Evolutionary conservation across 2,888 invertebrate genomes (phyloP).

Genomic region (Oscheius myriophilus): DNA sequence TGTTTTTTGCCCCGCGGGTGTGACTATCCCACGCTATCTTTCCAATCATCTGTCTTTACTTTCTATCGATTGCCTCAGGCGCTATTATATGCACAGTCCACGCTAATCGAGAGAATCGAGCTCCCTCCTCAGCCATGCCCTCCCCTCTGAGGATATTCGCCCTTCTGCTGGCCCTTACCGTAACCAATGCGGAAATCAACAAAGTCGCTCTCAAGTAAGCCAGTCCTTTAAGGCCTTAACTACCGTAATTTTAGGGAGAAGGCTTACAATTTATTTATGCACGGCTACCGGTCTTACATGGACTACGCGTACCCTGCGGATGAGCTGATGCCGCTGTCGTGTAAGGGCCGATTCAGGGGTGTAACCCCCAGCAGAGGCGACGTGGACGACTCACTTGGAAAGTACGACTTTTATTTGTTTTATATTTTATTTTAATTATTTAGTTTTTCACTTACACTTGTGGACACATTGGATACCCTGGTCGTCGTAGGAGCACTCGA

Average conservation of each 20-base stretch:
- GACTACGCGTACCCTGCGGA: conserved; percentile 94
- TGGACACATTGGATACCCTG: conserved; percentile 91
- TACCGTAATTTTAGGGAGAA: conserved; percentile 71
- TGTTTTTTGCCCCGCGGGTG: not conserved
- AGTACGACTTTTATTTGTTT: conserved; percentile 79
- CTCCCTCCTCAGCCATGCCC: not conserved
- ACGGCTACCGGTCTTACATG: conserved; percentile 95
- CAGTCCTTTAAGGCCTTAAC: not conserved
- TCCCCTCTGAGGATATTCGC: not conserved
- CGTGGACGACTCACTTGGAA: conserved; percentile 94
- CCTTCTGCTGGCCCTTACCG: conserved; percentile 5
- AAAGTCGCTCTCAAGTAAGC: conserved; percentile 30
- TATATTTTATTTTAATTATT: conserved; percentile 7
- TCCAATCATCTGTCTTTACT: not conserved
- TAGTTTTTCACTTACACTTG: conserved; percentile 93
- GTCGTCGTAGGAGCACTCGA: conserved; percentile 88
- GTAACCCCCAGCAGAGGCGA: conserved; percentile 90
- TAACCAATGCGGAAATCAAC: conserved; percentile 18
- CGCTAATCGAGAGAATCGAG: not conserved
- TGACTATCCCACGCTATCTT: not conserved
- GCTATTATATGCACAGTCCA: not conserved
- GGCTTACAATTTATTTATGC: conserved; percentile 93
- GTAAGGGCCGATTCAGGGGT: conserved; percentile 89
- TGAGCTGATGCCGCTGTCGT: conserved; percentile 95
- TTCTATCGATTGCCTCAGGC: not conserved